These are phyloP conservation scores for Pyrrhosoma nymphula DNA, from an alignment of 2,888 invertebrate genomes.

Conservation along the genomic window DNA sequence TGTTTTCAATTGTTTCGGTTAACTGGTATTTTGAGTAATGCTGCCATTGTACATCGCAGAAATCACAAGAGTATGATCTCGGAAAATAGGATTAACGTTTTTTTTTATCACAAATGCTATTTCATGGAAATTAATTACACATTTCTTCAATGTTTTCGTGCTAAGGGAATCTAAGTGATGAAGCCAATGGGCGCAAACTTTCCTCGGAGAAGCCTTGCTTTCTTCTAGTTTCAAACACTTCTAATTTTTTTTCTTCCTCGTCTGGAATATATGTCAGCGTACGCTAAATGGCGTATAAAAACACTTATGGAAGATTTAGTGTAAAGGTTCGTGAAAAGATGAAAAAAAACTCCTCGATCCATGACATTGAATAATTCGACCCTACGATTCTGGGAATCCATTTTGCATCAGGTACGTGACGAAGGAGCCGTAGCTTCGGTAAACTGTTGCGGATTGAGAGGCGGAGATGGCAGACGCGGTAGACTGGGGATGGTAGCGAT, in stretches of 20 bases:
- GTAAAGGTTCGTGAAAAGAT: constrained; percentile 5
- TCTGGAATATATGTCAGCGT: not conserved
- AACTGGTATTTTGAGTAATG: not conserved
- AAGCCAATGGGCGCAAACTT: constrained; percentile 27
- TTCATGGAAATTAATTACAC: not conserved
- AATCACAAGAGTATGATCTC: not conserved
- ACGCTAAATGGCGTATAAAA: not conserved
- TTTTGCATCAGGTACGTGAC: constrained; percentile 62
- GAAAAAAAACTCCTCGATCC: not conserved
- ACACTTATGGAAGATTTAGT: not conserved
- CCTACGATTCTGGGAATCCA: constrained; percentile 50
- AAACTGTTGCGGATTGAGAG: not conserved
- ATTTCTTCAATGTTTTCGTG: constrained; percentile 32
- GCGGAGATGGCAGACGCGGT: not conserved
- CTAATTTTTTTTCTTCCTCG: not conserved
- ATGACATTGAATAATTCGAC: constrained; percentile 8
- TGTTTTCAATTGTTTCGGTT: not conserved
- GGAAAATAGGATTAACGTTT: constrained; percentile 45
- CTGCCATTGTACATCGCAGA: not conserved
- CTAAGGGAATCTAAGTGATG: not conserved
- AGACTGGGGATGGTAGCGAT: not conserved
- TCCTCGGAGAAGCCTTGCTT: not conserved
- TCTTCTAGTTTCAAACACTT: not conserved
- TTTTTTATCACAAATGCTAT: constrained; percentile 35
- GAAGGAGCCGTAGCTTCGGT: constrained; percentile 47